Percentiles rank a stretch among this genome's conserved stretches.
These are phyloP conservation scores for Vulpes vulpes DNA, from an alignment of 2,113 vertebrate species.

Conservation along the genomic window DNA sequence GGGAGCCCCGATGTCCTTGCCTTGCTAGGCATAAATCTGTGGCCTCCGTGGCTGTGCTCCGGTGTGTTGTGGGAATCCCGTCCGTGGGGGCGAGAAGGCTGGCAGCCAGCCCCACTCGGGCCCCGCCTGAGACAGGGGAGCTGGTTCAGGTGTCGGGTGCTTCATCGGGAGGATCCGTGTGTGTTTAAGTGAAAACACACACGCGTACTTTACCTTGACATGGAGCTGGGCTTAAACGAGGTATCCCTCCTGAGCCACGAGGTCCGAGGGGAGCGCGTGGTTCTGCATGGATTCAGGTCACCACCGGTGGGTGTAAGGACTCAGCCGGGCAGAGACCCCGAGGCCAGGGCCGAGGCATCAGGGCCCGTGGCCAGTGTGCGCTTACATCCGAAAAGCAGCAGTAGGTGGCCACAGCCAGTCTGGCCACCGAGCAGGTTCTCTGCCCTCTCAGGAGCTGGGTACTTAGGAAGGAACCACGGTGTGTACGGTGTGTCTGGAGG, in stretches of 20 bases:
- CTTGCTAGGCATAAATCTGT: neutral
- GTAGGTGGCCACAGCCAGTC: too few relatives aligned
- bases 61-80: neutral
- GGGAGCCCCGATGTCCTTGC: neutral
- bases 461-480: neutral
- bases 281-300: rapidly evolving
- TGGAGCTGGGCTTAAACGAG: neutral
- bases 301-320: too few relatives aligned
- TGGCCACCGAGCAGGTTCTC: neutral
- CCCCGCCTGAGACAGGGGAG: too few relatives aligned
- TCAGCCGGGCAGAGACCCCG: rapidly evolving
- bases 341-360: neutral
- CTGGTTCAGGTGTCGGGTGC: rapidly evolving
- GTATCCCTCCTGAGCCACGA: neutral
- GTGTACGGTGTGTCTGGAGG: too few relatives aligned
- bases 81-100: rapidly evolving
- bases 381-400: too few relatives aligned
- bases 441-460: neutral
- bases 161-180: neutral
- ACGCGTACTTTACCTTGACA: rapidly evolving
- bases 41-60: rapidly evolving
- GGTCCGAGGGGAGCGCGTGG: neutral
- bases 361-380: neutral
- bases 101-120: too few relatives aligned
- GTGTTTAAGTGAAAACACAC: neutral